phyloP scores from a whole-genome alignment of 2,888 invertebrate species.

The Drosophila bunnanda region DNA sequence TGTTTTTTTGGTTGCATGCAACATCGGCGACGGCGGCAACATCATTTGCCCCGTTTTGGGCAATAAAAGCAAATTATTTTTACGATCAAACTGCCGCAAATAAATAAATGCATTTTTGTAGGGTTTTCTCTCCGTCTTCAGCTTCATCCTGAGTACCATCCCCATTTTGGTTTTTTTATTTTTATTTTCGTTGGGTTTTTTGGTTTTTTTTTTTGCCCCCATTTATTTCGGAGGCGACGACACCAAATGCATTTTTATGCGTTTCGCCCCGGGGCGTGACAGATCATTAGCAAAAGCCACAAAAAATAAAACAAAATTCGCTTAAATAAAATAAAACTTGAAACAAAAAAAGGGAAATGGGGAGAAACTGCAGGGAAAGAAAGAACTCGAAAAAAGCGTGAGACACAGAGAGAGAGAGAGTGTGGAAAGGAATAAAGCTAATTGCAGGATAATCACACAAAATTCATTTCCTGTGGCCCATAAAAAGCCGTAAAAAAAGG shows the following conservation, averaged over 20 bases:
- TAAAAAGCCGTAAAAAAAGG: background rate
- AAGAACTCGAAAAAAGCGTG: conserved; percentile 27
- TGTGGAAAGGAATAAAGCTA: conserved; percentile 51
- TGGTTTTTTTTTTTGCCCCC: conserved; percentile 11
- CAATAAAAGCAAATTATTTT: conserved; percentile 76
- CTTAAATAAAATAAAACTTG: conserved; percentile 11
- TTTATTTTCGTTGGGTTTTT: too few relatives aligned
- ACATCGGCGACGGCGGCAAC: conserved; percentile 49
- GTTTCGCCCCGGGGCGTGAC: conserved; percentile 47
- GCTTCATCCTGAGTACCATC: conserved; percentile 9
- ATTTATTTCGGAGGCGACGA: conserved; percentile 34
- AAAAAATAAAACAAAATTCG: conserved; percentile 9
- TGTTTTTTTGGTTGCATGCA: conserved; percentile 58
- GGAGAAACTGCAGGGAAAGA: conserved; percentile 13
- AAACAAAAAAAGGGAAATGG: conserved; percentile 13
- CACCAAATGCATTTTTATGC: conserved; percentile 61
- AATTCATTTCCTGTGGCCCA: conserved; percentile 40
- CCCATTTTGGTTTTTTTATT: conserved; percentile 7
- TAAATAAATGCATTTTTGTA: conserved; percentile 68
- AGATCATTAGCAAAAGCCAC: conserved; percentile 47
- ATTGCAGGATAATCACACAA: conserved; percentile 54
- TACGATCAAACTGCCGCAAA: conserved; percentile 69
- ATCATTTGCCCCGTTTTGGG: conserved; percentile 46
- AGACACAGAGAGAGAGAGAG: conserved; percentile 25
- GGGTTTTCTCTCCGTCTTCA: conserved; percentile 17